Conservation (phyloP, 1,140 invertebrate species). For the Drosophila eugracilis region DNA sequence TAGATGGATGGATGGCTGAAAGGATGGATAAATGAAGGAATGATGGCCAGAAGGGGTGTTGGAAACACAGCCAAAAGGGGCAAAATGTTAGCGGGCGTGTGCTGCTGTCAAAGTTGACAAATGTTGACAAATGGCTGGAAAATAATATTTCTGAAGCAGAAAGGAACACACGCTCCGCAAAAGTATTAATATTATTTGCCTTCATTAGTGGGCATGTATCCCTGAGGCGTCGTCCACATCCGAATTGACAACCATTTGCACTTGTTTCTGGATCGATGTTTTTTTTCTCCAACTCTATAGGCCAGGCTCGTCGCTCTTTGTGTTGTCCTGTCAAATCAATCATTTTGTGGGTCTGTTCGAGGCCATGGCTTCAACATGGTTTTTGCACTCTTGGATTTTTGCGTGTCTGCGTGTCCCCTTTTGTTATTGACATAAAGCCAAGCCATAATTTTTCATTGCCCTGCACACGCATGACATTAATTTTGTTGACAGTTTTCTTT, state of each 20-base stretch:
- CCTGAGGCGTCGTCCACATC: constrained; percentile 52
- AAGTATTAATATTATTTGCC: constrained; percentile 74
- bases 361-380: constrained; percentile 17
- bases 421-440: constrained; percentile 81
- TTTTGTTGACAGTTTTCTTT: constrained; percentile 84
- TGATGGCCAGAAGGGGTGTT: constrained; percentile 16
- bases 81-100: constrained; percentile 54
- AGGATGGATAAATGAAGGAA: constrained; percentile 19
- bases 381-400: constrained; percentile 40
- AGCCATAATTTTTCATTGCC: constrained; percentile 82
- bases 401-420: constrained; percentile 35
- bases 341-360: constrained; percentile 55
- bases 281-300: constrained; percentile 16
- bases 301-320: constrained; percentile 37
- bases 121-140: constrained; percentile 81
- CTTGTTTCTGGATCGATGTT: constrained; percentile 28
- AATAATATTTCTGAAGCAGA: constrained; percentile 65
- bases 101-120: constrained; percentile 79
- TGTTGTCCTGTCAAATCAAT: constrained; percentile 84
- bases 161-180: constrained; percentile 8
- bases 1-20: constrained; percentile 12
- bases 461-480: constrained; percentile 83
- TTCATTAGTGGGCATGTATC: constrained; percentile 76
- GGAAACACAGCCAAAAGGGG: constrained; percentile 54
- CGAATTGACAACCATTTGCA: constrained; percentile 49